Base-by-base conservation (phyloP, 2,797 vertebrate species). In the Enteromius trimaculatus region DNA sequence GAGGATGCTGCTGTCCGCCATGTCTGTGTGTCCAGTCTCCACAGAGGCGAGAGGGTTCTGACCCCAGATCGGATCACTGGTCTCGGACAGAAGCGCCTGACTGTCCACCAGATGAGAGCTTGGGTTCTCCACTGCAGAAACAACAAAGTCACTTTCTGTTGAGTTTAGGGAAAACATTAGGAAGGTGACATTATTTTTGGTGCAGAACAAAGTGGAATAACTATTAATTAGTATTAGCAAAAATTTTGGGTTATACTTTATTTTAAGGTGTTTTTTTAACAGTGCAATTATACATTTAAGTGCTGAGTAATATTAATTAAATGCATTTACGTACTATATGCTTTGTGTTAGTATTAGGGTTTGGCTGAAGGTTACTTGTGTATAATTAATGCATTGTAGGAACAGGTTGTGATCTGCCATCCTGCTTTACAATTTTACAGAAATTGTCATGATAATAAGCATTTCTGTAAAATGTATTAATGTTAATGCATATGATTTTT, bases 41-140 rank as follows among this genome's bases (percentile, higher is more conserved):
- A 84, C 62, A 29, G 80, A 29, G 2, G 39, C 42, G 10, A 69
- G 85, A 34, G 74, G 60, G 42, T 58, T 86, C 39, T 82, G 74
- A 62, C 69, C 74, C 87, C 88, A 88, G 16, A 76, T 53, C 53
- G 87, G 83, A 80, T 87, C 80, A 37, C 47, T 78, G 68, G 72
- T 83, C 37, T 86, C 85, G 9, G 78, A 69, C 26, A 87, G 82
- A 65, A 84, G 79, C 11, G 23, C 76, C 51, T 82, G 74, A 44
- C 75, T 82, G 65, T 82, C 82, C 39, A 79, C 51, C 69, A 76
- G 26, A 31, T n/a, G 66, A 60, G 60, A 55, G 21, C 23, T 78
- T 4, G 82, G 60, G 64, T 29, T 82, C 10, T 79, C 84, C 62
- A 62, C 86, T 88, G 31, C 13, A 16, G 49, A 69, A 77, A 64